Percentiles rank a stretch among this genome's conserved stretches.
These are phyloP conservation scores for Etheostoma perlongum DNA, from an alignment of 2,797 vertebrate species.

Conservation along the genomic window DNA sequence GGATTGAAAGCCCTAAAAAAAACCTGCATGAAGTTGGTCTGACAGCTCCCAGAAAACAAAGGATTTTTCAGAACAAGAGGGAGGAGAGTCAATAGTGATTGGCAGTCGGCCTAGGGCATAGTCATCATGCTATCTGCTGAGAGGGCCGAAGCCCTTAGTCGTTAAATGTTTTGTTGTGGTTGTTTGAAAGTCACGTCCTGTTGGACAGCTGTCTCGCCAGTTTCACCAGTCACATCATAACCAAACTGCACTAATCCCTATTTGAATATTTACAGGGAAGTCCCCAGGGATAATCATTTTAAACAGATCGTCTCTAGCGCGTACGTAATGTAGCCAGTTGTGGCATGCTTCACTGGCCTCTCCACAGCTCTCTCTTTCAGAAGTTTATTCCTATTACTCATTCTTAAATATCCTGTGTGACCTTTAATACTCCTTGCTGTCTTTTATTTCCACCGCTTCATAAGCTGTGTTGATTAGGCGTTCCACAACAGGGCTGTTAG, in stretches of 20 bases:
- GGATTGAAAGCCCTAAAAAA: conserved; percentile 53
- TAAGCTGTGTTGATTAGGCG: conserved; percentile 68
- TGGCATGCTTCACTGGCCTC: conserved; percentile 32
- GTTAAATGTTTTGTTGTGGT: conserved; percentile 43
- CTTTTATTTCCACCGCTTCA: conserved; percentile 52
- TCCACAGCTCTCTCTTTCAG: conserved; percentile 19
- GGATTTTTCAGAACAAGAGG: conserved; percentile 48
- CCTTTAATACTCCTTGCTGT: conserved; percentile 35
- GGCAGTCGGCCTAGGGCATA: conserved; percentile 47
- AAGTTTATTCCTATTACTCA: conserved; percentile 28
- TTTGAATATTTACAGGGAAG: conserved; percentile 62
- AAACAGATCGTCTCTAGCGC: conserved; percentile 45
- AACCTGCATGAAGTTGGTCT: conserved; percentile 47
- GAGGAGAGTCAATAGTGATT: conserved; percentile 49
- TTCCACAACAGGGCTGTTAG: conserved; percentile 65
- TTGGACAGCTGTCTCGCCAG: conserved; percentile 36
- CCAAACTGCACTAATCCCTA: conserved; percentile 42
- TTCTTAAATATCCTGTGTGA: conserved; percentile 33
- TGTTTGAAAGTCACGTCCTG: conserved; percentile 50
- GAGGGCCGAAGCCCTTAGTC: conserved; percentile 25
- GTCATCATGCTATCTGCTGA: conserved; percentile 49
- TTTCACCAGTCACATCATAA: conserved; percentile 50
- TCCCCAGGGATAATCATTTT: conserved; percentile 50
- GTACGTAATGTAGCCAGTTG: conserved; percentile 24
- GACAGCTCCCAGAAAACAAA: conserved; percentile 65